A percentile compares a stretch with the other conserved stretches of the same genome.
These are phyloP conservation scores for Sisor rabdophorus DNA, from an alignment of 2,113 vertebrate genomes.

Conservation along the genomic window DNA sequence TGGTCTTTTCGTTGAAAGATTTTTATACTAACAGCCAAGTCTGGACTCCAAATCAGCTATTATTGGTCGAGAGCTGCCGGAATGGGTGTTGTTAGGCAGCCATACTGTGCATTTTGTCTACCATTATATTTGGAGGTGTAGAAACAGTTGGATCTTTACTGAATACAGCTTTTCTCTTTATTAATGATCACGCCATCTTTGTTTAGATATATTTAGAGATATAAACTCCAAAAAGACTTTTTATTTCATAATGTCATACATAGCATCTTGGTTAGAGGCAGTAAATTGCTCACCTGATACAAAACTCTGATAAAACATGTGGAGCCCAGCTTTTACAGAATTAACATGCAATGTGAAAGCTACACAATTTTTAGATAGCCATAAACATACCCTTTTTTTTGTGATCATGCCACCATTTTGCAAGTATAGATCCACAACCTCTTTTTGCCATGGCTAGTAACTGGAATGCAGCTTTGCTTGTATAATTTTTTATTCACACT, in stretches of 20 bases:
- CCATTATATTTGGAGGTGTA: too few species aligned
- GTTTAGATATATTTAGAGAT: too few species aligned
- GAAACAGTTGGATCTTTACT: too few species aligned
- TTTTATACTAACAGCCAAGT: too few species aligned
- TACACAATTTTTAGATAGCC: constrained; percentile 5
- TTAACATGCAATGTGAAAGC: constrained; percentile 28
- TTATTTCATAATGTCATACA: background rate
- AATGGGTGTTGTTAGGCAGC: too few species aligned
- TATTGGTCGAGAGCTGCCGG: too few species aligned
- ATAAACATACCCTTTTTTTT: constrained; percentile 25
- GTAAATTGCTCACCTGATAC: constrained; percentile 15
- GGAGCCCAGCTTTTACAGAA: background rate
- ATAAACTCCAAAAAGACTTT: background rate
- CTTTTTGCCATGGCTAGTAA: background rate
- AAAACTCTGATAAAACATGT: constrained; percentile 11
- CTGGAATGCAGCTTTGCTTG: constrained; percentile 3
- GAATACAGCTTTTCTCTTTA: too few species aligned
- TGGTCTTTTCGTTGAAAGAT: too few species aligned
- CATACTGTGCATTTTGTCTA: too few species aligned
- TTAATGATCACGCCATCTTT: too few species aligned
- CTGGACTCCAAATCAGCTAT: too few species aligned
- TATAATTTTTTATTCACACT: background rate
- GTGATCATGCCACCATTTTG: constrained; percentile 14
- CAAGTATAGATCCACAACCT: background rate
- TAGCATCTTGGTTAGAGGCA: background rate